phyloP scores from a whole-genome alignment of 2,888 invertebrate species.

The Acleris laterana region DNA sequence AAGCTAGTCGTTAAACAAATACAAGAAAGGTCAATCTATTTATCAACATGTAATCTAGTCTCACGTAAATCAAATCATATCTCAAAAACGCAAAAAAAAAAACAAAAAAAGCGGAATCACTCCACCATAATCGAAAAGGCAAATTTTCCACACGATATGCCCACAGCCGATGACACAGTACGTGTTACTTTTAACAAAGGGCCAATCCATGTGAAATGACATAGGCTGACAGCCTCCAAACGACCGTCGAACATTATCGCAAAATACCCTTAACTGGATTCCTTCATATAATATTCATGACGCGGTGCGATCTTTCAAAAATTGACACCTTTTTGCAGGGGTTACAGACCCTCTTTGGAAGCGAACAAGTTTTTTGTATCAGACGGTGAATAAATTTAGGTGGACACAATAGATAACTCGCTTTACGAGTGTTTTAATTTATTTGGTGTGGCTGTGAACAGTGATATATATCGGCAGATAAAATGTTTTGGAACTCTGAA shows the following conservation, averaged over 20 bases:
- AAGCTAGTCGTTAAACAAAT: no score
- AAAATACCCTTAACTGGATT: constrained; percentile 83
- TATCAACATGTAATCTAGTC: no score
- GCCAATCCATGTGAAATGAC: constrained; percentile 82
- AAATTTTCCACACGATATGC: constrained; percentile 68
- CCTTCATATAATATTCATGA: constrained; percentile 84
- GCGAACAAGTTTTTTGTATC: constrained; percentile 70
- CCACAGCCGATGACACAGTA: constrained; percentile 68
- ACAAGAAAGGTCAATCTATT: no score
- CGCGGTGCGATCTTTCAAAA: constrained; percentile 83
- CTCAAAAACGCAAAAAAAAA: background rate
- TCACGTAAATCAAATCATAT: no score
- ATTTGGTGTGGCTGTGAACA: constrained; percentile 48
- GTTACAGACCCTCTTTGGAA: constrained; percentile 59
- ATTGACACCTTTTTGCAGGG: constrained; percentile 80
- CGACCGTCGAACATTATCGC: constrained; percentile 80
- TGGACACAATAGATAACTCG: constrained; percentile 60
- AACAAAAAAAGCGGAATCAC: constrained; percentile 49
- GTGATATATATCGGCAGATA: constrained; percentile 30
- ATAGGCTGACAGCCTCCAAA: constrained; percentile 80
- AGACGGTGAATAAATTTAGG: constrained; percentile 79
- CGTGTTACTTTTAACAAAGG: constrained; percentile 83
- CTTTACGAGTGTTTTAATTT: constrained; percentile 62
- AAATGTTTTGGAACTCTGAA: constrained; percentile 23
- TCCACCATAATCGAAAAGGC: constrained; percentile 51